Base-by-base conservation (phyloP, 2,113 vertebrate species). In the Seriola aureovittata region DNA sequence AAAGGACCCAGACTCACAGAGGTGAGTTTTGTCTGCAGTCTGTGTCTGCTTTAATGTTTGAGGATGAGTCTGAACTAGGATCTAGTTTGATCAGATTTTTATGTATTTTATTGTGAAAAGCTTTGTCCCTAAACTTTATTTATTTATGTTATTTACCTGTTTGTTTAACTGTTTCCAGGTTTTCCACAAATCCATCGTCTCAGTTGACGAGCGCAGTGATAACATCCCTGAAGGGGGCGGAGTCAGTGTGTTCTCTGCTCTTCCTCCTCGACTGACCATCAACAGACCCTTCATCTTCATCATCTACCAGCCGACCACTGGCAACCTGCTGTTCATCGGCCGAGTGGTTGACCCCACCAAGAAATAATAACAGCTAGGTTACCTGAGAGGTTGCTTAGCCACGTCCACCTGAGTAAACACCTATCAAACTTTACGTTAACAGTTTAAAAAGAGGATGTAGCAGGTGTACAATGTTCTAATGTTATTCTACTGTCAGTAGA, bases 281-380 rank as follows among this genome's bases (percentile, higher is more conserved):
- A 93, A 97, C 81, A 93, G 93, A 36, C 97, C 97, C 0, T 98
- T 98, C 86, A 85, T 97, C 54, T 97, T 98, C 66, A 89, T 97
- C 76, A 89, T 98, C 85, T 97, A 97, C 65, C 95, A 98, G 67
- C 93, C 97, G 89, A 89, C 19, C 50, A 96, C 92, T 4, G 91
- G 91, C 78, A 91, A 78, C 36, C 87, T 97, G 62, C 90, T 98
- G 1, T 95, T 96, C 72, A 94, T 98, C 84, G 97, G 97, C 57
- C 96, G 97, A 38, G 95, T 98, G 38, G 87, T 94, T 9, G 90
- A 98, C 85, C 97, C 97, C 78, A 95, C 91, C n/a, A 79, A 66
- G 44, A 92, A 92, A 69, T 88, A 70, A 76, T 23, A 29, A 5
- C 64, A 65, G 2, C 11, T 6, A 14, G 14, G 10, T 14, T 4